Base-by-base conservation (phyloP, 2,113 vertebrate genomes). In the Eublepharis macularius region DNA sequence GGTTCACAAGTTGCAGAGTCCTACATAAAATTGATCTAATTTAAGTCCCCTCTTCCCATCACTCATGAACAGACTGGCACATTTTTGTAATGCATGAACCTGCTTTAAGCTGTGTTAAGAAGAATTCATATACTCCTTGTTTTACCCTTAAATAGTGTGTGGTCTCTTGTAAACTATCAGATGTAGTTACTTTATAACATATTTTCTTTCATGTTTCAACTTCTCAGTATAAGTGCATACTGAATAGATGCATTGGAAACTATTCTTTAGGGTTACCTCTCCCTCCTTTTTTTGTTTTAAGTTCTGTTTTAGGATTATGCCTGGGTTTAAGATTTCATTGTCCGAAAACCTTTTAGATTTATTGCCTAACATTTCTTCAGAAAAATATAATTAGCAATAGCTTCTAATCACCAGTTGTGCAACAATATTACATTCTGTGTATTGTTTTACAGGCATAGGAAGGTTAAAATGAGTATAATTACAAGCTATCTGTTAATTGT, bases 361-460 rank as follows among this genome's bases (percentile, higher is more conserved):
- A 80, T 85, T 90, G 79, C 78, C 72, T 90, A 91, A 84, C 43
- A 90, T 14, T 82, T 6, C 65, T 78, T 88, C 76, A 86, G 84
- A 88, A 89, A 88, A 75, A 91, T 82, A 89, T 83, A 89, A 63
- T 84, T 91, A 85, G 85, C 66, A 36, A 73, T 49, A 84, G 14
- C 17, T 81, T 74, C 69, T 86, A 84, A 91, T 54, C 66, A 72
- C 86, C 84, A 81, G 65, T 76, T 70, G 81, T 11, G 80, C 54
- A 86, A 80, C 83, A 69, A 13, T 80, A 83, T 77, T 88, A 80
- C 78, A 79, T 82, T 54, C 69, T 26, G 32, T 36, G 57, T 85
- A 66, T 91, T 92, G 65, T 88, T 82, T 86, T 66, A 80, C 34
- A 87, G 26, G 51, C 84, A 87, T 84, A 90, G 82, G 69, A 77